Evolutionary conservation across 2,888 invertebrate species (phyloP), one percentile per base, ranked within the genome.

Genomic region (Tethea ocularis): DNA sequence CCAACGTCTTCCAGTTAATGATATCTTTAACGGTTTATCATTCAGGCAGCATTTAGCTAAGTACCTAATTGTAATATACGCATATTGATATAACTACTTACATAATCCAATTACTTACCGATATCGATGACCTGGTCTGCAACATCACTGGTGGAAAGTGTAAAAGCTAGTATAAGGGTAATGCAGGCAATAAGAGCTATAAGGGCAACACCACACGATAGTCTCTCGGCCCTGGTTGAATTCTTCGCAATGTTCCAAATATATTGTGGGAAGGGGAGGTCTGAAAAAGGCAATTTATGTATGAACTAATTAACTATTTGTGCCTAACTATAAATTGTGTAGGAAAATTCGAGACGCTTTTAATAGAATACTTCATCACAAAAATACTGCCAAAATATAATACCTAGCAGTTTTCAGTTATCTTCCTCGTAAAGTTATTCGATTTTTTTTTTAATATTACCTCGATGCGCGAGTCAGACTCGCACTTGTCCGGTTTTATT

Each of bases 221-320:
- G 36, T n/a, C 89, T 71, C 67, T 91, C 91, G 0, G 83, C 84
- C 22, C 71, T 78, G 1, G 88, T 85, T 10, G 89, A 86, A 63
- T 85, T 88, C 66, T 82, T 86, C 1, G 83, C 63, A 6, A 88
- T 64, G 41, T 79, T 75, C 85, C 85, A 86, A 2, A 90, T 29
- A 67, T 90, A 91, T 51, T 69, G 69, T 3, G 77, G 80, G 10
- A 87, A 69, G 0, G 89, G 77, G 20, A 89, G 63, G 54, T 88
- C 91, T 91, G 85, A 11, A 84, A 86, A 52, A 46, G 51, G 57
- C 64, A 24, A 36, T 26, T 33, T 24, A 52, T 36, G 24, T 33
- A 24, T 20, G 10, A 46, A 46, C 17, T 2, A 10, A 20, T 20
- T 10, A n/a, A 20, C 6, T 1, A 8, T 10, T 10, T 20, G 17